phyloP scores from a whole-genome alignment of 2,888 invertebrate genomes.

The Eupithecia inturbata region DNA sequence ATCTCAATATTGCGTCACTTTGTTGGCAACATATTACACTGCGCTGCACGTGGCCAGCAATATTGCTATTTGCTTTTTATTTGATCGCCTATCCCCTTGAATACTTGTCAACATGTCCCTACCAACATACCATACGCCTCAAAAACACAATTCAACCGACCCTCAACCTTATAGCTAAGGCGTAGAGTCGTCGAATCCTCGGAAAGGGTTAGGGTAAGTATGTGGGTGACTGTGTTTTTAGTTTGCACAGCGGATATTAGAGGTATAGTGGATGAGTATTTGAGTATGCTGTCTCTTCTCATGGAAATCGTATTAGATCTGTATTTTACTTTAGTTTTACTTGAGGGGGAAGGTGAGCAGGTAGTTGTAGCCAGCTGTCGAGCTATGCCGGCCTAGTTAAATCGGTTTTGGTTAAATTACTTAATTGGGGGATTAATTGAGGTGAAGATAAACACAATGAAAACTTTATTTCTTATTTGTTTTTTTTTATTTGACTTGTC shows the following conservation, averaged over 20 bases:
- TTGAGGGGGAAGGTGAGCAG: neutral
- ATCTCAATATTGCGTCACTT: constrained; percentile 70
- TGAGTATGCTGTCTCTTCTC: constrained; percentile 48
- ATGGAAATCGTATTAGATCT: constrained; percentile 46
- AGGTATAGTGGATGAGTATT: constrained; percentile 44
- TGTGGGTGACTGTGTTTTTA: constrained; percentile 38
- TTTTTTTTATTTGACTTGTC: too few relatives aligned
- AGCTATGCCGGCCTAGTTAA: neutral
- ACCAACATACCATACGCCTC: constrained; percentile 15
- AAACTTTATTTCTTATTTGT: too few relatives aligned
- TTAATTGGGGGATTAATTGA: neutral
- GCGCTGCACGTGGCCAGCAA: constrained; percentile 70
- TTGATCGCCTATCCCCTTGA: constrained; percentile 72
- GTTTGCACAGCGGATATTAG: constrained; percentile 51
- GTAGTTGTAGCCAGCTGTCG: neutral
- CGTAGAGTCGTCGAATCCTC: constrained; percentile 8
- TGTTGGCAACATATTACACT: constrained; percentile 59
- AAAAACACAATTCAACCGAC: constrained; percentile 1
- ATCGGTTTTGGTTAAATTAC: neutral
- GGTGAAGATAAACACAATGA: too few relatives aligned
- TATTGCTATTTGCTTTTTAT: constrained; percentile 78
- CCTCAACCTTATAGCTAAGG: neutral
- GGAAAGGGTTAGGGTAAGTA: constrained; percentile 13
- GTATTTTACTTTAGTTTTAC: constrained; percentile 24
- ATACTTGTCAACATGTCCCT: constrained; percentile 79